Evolutionary conservation across 2,113 vertebrate species (phyloP), one percentile per base, ranked within the genome.

Genomic region (Corvus hawaiiensis): DNA sequence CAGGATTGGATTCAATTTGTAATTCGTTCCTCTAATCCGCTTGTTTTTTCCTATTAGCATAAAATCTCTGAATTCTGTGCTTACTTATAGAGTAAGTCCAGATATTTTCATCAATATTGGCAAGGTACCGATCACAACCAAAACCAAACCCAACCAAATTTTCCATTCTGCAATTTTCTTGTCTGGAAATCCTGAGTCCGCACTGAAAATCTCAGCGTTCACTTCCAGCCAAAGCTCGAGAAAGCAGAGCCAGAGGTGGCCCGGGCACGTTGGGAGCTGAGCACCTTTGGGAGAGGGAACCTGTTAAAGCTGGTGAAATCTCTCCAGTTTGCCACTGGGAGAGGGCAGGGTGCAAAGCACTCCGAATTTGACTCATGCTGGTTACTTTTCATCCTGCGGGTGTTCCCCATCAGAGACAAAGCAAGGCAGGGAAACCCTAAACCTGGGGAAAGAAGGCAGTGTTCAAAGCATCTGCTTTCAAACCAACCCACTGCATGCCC

Each of bases 161-260:
- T 55, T 74, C 33, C 9, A 56, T 87, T 7, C 16, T 71, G 19
- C 6, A 8, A 28, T 89, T 81, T 91, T 68, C 62, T 75, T 58
- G 33, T 3, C 43, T 55, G 55, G 54, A 83, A 62, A 76, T 37
- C 17, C 55, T 14, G 39, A 69, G 62, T 21, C 26, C 0, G 0
- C 23, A 16, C 11, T 16, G 55, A 80, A 85, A 87, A 86, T 48
- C 73, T 64, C 48, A 24, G 51, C 0, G 0, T 43, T 77, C 52
- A 6, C 18, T 10, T 37, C 22, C 5, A 69, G 1, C 11, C 20
- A 39, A 41, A 44, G 69, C 32, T n/a, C 2, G 1, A 56, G 75
- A 73, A 73, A 76, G 37, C n/a, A 75, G 22, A 51, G 30, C 28
- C 61, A 52, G 55, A 67, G 48, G 15, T 55, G 67, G 49, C 35